Conservation (phyloP, 30 jellyfish, hydroid and myxozoan species). For the Pelagia noctiluca region DNA sequence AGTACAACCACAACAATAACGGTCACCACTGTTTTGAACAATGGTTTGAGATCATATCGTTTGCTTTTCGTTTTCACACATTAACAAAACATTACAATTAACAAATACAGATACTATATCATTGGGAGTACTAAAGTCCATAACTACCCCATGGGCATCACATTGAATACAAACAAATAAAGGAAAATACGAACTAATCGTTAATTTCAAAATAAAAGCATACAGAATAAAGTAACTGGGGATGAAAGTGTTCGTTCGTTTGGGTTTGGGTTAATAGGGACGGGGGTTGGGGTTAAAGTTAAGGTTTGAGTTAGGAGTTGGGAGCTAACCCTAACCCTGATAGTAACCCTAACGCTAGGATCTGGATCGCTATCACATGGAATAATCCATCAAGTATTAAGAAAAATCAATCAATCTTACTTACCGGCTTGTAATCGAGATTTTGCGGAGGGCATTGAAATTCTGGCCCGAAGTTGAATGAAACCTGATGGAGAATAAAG, state of each 20-base stretch:
- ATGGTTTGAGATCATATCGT: not conserved
- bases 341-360: not conserved
- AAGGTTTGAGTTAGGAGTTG: not conserved
- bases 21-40: too few relatives aligned
- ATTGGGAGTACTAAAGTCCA: not conserved
- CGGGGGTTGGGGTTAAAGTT: not conserved
- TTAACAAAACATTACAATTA: too few relatives aligned
- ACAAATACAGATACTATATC: not conserved
- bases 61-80: not conserved
- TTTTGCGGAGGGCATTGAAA: conserved; percentile 86
- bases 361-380: not conserved
- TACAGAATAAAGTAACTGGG: too few relatives aligned
- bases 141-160: not conserved
- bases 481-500: conserved; percentile 48
- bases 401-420: not conserved
- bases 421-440: conserved; percentile 73
- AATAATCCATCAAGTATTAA: not conserved
- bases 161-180: not conserved
- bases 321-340: not conserved
- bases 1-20: not conserved
- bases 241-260: too few relatives aligned
- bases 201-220: too few relatives aligned
- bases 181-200: too few relatives aligned
- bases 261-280: not conserved
- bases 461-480: conserved; percentile 94